These are phyloP conservation scores for Acrossocheilus fasciatus DNA, from an alignment of 2,797 vertebrate species.

Conservation along the genomic window DNA sequence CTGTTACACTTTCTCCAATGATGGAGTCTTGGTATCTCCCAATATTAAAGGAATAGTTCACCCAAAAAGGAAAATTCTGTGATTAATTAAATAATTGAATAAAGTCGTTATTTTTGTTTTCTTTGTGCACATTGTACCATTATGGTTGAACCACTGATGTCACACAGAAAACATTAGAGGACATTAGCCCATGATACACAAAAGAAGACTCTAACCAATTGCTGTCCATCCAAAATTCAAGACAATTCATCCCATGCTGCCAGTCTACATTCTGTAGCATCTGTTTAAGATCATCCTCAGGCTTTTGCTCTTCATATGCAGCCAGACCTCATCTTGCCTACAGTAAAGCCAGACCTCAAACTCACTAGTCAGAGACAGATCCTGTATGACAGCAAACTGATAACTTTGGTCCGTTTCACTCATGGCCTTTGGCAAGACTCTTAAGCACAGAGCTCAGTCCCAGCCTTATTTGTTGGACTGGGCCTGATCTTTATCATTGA, in stretches of 20 bases:
- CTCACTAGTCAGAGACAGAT: slow-evolving; percentile 30
- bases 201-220: slow-evolving; percentile 5
- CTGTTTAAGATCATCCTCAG: slow-evolving; percentile 31
- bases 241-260: slow-evolving; percentile 7
- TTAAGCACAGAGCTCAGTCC: slow-evolving; percentile 27
- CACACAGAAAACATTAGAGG: background rate
- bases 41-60: background rate
- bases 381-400: slow-evolving; percentile 19
- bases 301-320: slow-evolving; percentile 23
- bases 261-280: slow-evolving; percentile 30
- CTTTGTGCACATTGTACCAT: background rate
- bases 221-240: slow-evolving; percentile 6
- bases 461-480: slow-evolving; percentile 28
- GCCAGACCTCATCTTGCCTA: slow-evolving; percentile 28
- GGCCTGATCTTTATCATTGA: slow-evolving; percentile 51
- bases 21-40: background rate
- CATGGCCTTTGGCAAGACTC: slow-evolving; percentile 25
- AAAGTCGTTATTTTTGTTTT: background rate
- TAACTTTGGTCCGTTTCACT: slow-evolving; percentile 42
- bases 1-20: background rate
- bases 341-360: slow-evolving; percentile 27
- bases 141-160: no score
- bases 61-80: background rate
- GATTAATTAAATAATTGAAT: background rate
- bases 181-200: background rate